Conservation (phyloP, 2,113 vertebrate species). For the Isurus oxyrinchus region DNA sequence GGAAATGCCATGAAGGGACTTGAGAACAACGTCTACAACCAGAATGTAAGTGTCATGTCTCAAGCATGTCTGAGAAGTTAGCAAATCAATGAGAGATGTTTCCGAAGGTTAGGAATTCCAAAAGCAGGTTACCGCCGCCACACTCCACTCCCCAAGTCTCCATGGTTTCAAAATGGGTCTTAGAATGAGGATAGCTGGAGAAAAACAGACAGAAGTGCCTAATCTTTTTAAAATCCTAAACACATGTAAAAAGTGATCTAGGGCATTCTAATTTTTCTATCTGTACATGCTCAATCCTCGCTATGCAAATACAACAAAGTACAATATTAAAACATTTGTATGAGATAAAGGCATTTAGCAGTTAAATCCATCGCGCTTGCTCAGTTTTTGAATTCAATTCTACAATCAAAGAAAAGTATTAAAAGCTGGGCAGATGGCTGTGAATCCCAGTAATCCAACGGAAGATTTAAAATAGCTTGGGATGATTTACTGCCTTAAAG, state of each 20-base stretch:
- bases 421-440: background rate
- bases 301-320: background rate
- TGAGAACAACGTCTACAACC: background rate
- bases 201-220: background rate
- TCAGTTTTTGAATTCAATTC: background rate
- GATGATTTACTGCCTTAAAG: background rate
- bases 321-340: background rate
- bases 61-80: background rate
- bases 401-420: background rate
- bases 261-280: background rate
- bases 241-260: background rate
- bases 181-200: background rate
- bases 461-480: background rate
- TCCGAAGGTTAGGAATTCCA: background rate
- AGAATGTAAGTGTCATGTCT: background rate
- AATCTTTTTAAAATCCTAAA: background rate
- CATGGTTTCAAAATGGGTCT: background rate
- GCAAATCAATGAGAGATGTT: background rate
- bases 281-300: background rate
- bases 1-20: background rate
- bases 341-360: background rate
- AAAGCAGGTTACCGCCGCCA: background rate
- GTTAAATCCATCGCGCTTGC: background rate
- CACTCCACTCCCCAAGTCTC: background rate
- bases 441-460: background rate